These are phyloP conservation scores for Halcyon smyrnensis DNA, from an alignment of 2,797 vertebrate genomes.

Conservation along the genomic window DNA sequence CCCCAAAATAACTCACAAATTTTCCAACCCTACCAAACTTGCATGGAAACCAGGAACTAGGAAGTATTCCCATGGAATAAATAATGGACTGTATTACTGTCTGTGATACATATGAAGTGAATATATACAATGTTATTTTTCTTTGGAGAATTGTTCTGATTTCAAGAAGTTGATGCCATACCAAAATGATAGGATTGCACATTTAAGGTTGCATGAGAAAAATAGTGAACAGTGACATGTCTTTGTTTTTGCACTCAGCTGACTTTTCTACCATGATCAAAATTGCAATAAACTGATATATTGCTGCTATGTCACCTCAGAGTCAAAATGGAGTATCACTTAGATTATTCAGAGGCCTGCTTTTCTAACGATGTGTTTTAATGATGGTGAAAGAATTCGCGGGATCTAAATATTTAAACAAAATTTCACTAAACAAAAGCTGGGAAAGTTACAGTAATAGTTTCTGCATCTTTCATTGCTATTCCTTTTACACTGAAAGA, in stretches of 20 bases:
- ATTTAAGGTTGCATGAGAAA: not conserved
- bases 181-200: not conserved
- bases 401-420: conserved; percentile 43
- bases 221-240: conserved; percentile 8
- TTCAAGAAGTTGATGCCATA: not conserved
- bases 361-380: not conserved
- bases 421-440: conserved; percentile 21
- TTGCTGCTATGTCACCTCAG: not conserved
- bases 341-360: not conserved
- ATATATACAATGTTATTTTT: not conserved
- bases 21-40: not conserved
- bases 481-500: not conserved
- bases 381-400: not conserved
- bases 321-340: not conserved
- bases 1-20: not conserved
- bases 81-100: not conserved
- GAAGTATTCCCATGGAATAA: not conserved
- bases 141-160: not conserved
- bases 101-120: not conserved
- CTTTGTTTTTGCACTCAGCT: conserved; percentile 17
- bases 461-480: not conserved
- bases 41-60: not conserved
- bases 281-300: conserved; percentile 33
- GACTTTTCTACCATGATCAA: not conserved
- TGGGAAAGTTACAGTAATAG: not conserved